Conservation (phyloP, 2,888 invertebrate genomes). For the Seira musarum region DNA sequence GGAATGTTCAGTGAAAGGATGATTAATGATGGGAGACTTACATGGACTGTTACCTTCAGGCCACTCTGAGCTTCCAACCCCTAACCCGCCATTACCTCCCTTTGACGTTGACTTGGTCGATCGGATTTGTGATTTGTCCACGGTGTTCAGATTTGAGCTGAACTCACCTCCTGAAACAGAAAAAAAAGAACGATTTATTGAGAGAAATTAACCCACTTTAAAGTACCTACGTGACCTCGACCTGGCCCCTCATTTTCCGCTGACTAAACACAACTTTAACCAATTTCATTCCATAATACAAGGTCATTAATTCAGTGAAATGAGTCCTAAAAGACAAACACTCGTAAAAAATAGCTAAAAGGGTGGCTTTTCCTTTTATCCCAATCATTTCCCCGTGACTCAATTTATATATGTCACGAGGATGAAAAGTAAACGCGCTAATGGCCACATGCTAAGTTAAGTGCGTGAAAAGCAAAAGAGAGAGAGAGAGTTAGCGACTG, state of each 20-base stretch:
- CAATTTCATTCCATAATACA: too few relatives aligned
- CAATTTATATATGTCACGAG: constrained; percentile 53
- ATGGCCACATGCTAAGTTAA: constrained; percentile 54
- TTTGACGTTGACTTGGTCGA: constrained; percentile 65
- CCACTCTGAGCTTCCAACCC: constrained; percentile 57
- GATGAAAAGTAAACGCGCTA: constrained; percentile 55
- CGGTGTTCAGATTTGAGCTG: constrained; percentile 83
- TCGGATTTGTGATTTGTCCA: constrained; percentile 83
- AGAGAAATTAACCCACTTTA: constrained; percentile 42
- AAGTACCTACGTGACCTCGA: too few relatives aligned
- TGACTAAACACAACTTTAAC: too few relatives aligned
- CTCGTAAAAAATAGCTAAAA: too few relatives aligned
- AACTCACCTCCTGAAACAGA: constrained; percentile 80
- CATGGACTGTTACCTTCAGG: constrained; percentile 66
- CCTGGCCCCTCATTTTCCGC: too few relatives aligned
- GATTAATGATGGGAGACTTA: constrained; percentile 68
- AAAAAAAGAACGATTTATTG: constrained; percentile 43
- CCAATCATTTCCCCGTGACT: constrained; percentile 43
- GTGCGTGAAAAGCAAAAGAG: constrained; percentile 49
- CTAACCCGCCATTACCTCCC: constrained; percentile 43
- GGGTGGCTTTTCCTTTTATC: constrained; percentile 6
- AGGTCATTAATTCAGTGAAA: too few relatives aligned
- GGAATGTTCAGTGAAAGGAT: too few relatives aligned
- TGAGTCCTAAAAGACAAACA: too few relatives aligned
- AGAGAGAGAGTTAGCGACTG: too few relatives aligned